These are phyloP conservation scores for Spheniscus humboldti DNA, from an alignment of 2,797 vertebrate genomes.

Conservation along the genomic window DNA sequence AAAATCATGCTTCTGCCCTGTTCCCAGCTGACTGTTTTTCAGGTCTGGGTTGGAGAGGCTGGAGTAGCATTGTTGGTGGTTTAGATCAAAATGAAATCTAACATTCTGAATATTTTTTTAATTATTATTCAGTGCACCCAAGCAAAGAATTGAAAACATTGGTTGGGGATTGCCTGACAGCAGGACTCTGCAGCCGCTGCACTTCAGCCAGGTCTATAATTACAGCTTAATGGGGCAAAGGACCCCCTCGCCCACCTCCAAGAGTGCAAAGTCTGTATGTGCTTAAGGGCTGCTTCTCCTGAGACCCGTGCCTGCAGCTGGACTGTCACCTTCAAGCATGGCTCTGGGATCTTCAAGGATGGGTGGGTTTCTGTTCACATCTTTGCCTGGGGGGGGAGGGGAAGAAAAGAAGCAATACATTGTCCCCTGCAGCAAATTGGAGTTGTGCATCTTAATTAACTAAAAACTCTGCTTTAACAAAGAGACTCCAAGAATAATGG, in stretches of 20 bases:
- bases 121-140: neutral
- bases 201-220: neutral
- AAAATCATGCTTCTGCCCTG: neutral
- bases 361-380: neutral
- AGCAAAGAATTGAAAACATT: neutral
- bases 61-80: neutral
- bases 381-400: neutral
- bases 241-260: neutral
- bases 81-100: neutral
- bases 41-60: neutral
- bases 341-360: neutral
- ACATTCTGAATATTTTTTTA: neutral
- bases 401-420: neutral
- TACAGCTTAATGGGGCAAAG: neutral
- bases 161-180: neutral
- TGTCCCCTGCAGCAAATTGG: neutral
- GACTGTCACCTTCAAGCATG: neutral
- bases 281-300: neutral
- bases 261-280: neutral
- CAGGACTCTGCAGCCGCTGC: neutral
- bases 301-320: neutral
- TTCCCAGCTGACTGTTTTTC: neutral
- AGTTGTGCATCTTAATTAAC: neutral
- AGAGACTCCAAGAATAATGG: neutral
- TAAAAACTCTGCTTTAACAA: neutral